Base-by-base conservation (phyloP, 2,888 invertebrate species). In the Cynaeus angustus region DNA sequence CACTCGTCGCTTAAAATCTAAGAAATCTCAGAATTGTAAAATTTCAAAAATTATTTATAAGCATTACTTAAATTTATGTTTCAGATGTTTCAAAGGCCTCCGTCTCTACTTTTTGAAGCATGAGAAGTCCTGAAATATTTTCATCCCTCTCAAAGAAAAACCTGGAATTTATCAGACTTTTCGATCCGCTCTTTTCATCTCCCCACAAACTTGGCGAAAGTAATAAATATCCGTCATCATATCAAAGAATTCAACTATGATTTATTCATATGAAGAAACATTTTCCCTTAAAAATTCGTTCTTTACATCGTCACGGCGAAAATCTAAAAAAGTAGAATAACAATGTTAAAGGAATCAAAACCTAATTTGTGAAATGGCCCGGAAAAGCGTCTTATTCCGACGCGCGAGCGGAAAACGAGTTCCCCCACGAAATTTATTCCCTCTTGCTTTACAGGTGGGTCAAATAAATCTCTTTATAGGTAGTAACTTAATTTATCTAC, bases 281-380 rank as follows among this genome's bases (percentile, higher is more conserved):
- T 37, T 37, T 37, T 7, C 37, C 7, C 37, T 37, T 8, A n/a
- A 37, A 37, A 37, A 37, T n/a, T 37, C 21, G 2, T 4, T 21
- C 21, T 7, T 37, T 7, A 4, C 37, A 7, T 37, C 7, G 37
- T n/a, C 37, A 37, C 43, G 10, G 3, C 10, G 12, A 43, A 43
- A 6, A 3, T 7, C 13, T 3, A 12, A 43, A 43, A 12, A 13
- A 12, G 10, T 41, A 10, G 41, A 41, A 43, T 43, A 43, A 43
- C 43, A 43, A 10, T 10, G 43, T 43, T 43, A 43, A 2, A 7
- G 3, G 43, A 43, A 43, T 43, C 43, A 43, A 21, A 41, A 43
- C 13, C 10, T 10, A 43, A 43, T 43, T 43, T 43, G 43, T 12
- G 10, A 43, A 43, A 43, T 43, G 10, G 43, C 13, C 13, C 12